Base-by-base conservation (phyloP, 2,113 vertebrate species). In the Hiodon tergisus region DNA sequence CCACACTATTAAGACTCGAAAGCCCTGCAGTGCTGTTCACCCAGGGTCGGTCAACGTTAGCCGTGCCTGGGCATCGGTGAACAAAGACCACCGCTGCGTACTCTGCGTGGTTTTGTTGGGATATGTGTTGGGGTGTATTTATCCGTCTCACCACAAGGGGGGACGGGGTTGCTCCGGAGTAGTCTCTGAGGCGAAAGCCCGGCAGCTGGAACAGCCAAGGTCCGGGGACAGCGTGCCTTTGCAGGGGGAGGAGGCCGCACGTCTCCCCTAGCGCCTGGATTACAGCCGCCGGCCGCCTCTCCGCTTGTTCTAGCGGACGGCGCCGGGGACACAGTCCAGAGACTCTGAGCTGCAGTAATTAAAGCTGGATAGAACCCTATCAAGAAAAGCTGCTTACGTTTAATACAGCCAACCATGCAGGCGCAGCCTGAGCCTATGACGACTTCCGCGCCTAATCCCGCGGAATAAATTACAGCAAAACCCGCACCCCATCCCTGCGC, bases 311-410 rank as follows among this genome's bases (percentile, higher is more conserved):
- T 82, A 72, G 82, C 73, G 78, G 81, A 80, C 76, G 76, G 74
- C 53, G 16, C 76, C 6, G 17, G 78, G 71, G 58, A 14, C 74
- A 81, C 79, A 82, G 83, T 85, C 85, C 85, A 11, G 73, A 72
- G 82, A 85, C 85, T 89, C 85, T 83, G 86, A 84, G 87, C 88
- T 88, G 76, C 80, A 83, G 86, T 90, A 90, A 90, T 91, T 90
- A 91, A 89, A 89, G 85, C 87, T 83, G 86, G 88, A 89, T 86
- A 78, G 84, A 87, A 79, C 81, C 82, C 85, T 86, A 88, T 91
- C 87, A 89, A 86, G 87, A 82, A 91, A 91, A 91, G 90, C 89
- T 81, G 88, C 89, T 91, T 89, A 91, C 84, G 84, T 85, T 88
- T 89, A 89, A 89, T 88, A 84, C 88, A 88, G 87, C 86, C 88